These are phyloP conservation scores for Chelonus formosanus DNA, from an alignment of 2,888 invertebrate species.

Conservation along the genomic window DNA sequence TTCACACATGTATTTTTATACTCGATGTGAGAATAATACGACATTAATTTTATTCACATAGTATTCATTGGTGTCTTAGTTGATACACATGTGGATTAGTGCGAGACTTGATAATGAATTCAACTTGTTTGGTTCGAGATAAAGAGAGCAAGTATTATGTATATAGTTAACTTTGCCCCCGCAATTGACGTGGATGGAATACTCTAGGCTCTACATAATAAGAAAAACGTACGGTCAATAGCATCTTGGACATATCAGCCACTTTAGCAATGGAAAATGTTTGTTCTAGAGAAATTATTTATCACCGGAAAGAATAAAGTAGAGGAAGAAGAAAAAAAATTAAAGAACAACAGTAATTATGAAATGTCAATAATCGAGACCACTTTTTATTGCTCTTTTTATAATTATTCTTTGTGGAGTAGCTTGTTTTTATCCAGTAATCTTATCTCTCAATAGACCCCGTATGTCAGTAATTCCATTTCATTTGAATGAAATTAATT, in stretches of 20 bases:
- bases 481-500: no score
- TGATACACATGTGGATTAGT: constrained; percentile 42
- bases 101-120: constrained; percentile 45
- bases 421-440: background rate
- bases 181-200: constrained; percentile 26
- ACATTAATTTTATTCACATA: constrained; percentile 2
- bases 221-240: constrained; percentile 19
- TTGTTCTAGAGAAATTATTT: background rate
- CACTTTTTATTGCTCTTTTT: background rate
- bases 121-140: constrained; percentile 46
- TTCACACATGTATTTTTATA: background rate
- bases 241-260: constrained; percentile 5
- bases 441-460: background rate
- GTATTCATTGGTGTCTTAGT: background rate
- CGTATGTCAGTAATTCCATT: no score
- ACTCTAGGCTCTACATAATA: background rate
- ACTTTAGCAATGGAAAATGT: constrained; percentile 5
- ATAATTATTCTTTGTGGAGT: background rate
- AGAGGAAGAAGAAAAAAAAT: background rate
- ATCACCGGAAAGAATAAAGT: background rate
- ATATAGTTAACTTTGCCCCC: constrained; percentile 31
- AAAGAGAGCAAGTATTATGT: constrained; percentile 33
- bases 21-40: background rate
- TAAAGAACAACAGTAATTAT: background rate
- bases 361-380: no score